Evolutionary conservation across 1,140 invertebrate genomes (phyloP).

Genomic region (Drosophila lowei): DNA sequence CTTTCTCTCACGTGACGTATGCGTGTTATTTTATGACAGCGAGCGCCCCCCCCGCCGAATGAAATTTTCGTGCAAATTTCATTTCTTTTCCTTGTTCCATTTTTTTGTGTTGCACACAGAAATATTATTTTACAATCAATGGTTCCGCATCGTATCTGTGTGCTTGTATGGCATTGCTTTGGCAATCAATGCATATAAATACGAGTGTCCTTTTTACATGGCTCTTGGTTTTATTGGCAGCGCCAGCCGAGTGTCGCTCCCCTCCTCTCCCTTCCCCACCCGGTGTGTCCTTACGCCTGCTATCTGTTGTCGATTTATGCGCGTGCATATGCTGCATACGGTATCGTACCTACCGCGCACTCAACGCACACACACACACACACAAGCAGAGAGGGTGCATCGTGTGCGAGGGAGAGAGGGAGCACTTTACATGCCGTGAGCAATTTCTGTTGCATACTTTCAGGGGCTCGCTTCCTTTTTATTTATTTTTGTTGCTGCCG

Average conservation of each 20-base stretch:
- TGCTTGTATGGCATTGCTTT: conserved; percentile 69
- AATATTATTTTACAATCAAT: conserved; percentile 81
- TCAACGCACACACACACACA: neutral
- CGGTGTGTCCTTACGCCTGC: conserved; percentile 12
- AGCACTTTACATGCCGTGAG: conserved; percentile 78
- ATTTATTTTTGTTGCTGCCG: conserved; percentile 20
- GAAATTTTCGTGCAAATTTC: conserved; percentile 29
- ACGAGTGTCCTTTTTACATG: conserved; percentile 80
- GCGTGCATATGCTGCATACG: conserved; percentile 68
- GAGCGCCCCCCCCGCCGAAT: conserved; percentile 21
- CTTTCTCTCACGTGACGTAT: conserved; percentile 47
- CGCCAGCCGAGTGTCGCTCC: conserved; percentile 31
- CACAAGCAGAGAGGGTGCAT: neutral
- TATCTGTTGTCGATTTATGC: conserved; percentile 79
- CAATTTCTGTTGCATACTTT: conserved; percentile 79
- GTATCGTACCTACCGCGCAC: neutral
- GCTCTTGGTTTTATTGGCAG: conserved; percentile 71
- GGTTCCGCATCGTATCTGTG: conserved; percentile 26
- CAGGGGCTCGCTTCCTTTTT: conserved; percentile 60
- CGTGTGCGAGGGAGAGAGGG: neutral
- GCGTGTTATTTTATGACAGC: conserved; percentile 53
- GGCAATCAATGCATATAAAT: conserved; percentile 80
- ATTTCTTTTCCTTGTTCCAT: neutral
- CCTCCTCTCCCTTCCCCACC: conserved; percentile 9
- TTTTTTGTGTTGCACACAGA: conserved; percentile 35